Evolutionary conservation across 2,797 vertebrate genomes (phyloP), one percentile per base, ranked within the genome.

Genomic region (Sebastes vulpes): DNA sequence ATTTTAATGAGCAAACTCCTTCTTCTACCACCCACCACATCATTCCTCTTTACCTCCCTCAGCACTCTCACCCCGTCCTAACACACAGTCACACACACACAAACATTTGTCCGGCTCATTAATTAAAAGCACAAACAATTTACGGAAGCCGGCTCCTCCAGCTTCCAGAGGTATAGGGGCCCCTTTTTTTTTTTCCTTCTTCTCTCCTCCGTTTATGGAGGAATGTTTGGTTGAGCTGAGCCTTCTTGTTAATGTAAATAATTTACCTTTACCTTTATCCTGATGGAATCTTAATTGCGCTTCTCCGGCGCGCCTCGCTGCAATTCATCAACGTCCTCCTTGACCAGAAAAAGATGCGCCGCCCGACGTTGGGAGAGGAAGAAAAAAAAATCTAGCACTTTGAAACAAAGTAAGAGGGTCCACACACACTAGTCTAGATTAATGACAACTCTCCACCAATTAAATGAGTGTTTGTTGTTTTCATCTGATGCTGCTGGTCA

Each of bases 271-370:
- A 94, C 93, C 93, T 95, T 96, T 96, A 96, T 96, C 96, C 95
- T 95, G 96, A 96, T 94, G 92, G 95, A 95, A 97, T 97, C 96
- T 97, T 97, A 97, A 97, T 97, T 96, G 95, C 82, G 91, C 91
- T 92, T 95, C 93, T 92, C 87, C 65, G 12, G 89, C 87, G 84
- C 64, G 63, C 81, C 87, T 93, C 59, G 75, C 75, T 85, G 92
- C 86, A 82, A 96, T 97, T 95, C 85, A 95, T 96, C 95, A 95
- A 89, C n/a, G 89, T 95, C 94, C 85, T 89, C 76, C 88, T 84
- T 79, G 76, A 84, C 85, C 84, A 83, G 84, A 87, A 85, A 90
- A 94, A 91, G 88, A 93, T 80, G 82, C 28, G 58, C 57, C 73
- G 86, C 69, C 74, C 74, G 85, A 86, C 42, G 32, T 29, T 79